Conservation (phyloP, 2,797 vertebrate genomes). For the Rhinatrema bivittatum region DNA sequence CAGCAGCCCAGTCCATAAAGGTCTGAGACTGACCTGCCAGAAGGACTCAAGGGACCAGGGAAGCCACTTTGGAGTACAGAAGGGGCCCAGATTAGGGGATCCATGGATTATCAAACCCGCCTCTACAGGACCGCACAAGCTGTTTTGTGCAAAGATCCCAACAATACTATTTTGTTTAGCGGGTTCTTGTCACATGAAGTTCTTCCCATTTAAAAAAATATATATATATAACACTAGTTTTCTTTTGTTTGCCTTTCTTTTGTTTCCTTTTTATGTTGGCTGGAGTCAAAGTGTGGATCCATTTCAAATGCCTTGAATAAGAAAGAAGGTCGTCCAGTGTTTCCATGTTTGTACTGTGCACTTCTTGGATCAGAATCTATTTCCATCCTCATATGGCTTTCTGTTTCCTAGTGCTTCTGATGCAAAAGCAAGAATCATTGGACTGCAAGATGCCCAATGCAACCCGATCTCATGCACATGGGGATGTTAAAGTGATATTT, state of each 20-base stretch:
- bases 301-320: constrained; percentile 4
- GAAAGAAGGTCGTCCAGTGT: constrained; percentile 1
- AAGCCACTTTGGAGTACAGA: constrained; percentile 31
- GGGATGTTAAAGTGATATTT: too few species aligned
- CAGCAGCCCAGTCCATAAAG: constrained; percentile 38
- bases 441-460: too few species aligned
- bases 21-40: constrained; percentile 42
- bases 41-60: constrained; percentile 20
- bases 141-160: neutral
- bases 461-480: too few species aligned
- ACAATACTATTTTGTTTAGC: constrained; percentile 2
- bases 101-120: constrained; percentile 10
- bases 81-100: constrained; percentile 19
- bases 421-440: too few species aligned
- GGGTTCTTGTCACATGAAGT: too few species aligned
- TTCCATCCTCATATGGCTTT: constrained; percentile 4
- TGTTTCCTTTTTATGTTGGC: neutral
- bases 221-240: neutral
- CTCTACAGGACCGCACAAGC: neutral
- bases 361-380: constrained; percentile 13
- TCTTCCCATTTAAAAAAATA: neutral
- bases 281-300: constrained; percentile 3
- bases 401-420: constrained; percentile 12
- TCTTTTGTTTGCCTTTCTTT: neutral
- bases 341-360: neutral